Percentiles rank a stretch among this genome's conserved stretches.
These are phyloP conservation scores for Malthinus flaveolus DNA, from an alignment of 2,888 invertebrate species.

Conservation along the genomic window DNA sequence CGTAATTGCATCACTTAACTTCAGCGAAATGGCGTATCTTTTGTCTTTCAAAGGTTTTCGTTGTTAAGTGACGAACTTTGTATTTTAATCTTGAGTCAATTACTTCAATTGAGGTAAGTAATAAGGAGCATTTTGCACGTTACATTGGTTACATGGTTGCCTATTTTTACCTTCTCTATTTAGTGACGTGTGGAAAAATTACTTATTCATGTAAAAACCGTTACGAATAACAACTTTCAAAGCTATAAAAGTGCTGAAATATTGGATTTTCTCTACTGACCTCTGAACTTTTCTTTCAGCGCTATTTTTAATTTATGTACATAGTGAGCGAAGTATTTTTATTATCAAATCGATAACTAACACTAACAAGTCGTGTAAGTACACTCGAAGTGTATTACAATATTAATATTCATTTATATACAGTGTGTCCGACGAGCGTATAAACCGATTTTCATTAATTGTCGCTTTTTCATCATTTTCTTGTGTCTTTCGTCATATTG, in stretches of 20 bases:
- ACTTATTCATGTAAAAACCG: background rate
- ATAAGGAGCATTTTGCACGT: slow-evolving; percentile 3
- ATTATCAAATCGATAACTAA: slow-evolving; percentile 7
- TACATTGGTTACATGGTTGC: too few species aligned
- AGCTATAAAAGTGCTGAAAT: too few species aligned
- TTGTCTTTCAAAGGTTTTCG: too few species aligned
- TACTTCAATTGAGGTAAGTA: slow-evolving; percentile 4
- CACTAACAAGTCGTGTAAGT: background rate
- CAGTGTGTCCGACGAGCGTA: too few species aligned
- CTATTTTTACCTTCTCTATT: background rate
- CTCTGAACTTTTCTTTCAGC: slow-evolving; percentile 13
- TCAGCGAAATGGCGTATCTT: too few species aligned
- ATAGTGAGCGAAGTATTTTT: slow-evolving; percentile 9
- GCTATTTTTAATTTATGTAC: slow-evolving; percentile 16
- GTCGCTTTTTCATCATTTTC: too few species aligned
- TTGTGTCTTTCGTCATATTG: too few species aligned
- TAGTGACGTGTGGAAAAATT: background rate
- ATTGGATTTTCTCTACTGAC: slow-evolving; percentile 12
- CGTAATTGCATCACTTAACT: too few species aligned
- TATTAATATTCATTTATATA: too few species aligned
- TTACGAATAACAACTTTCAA: too few species aligned
- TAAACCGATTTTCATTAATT: background rate
- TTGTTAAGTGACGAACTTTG: too few species aligned
- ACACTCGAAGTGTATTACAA: too few species aligned
- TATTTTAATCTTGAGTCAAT: background rate